Evolutionary conservation across 1,140 invertebrate species (phyloP).

Genomic region (Tetramorium simillimum): DNA sequence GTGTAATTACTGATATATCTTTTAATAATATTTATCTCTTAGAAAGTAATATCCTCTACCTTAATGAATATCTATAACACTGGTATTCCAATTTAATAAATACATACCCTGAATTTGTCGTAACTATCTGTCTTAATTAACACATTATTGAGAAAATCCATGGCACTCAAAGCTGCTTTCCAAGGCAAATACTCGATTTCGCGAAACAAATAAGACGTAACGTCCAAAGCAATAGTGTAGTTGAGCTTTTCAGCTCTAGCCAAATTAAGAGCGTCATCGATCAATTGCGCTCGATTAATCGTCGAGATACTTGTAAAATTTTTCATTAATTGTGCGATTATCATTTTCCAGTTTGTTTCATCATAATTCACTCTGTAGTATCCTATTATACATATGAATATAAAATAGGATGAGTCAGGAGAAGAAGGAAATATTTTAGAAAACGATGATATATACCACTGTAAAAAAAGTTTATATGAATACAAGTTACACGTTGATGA

Average conservation of each 20-base stretch:
- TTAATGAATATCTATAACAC: too few relatives aligned
- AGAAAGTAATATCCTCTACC: too few relatives aligned
- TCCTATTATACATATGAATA: constrained; percentile 81
- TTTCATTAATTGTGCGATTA: constrained; percentile 88
- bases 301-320: constrained; percentile 88
- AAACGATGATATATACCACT: too few relatives aligned
- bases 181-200: constrained; percentile 93
- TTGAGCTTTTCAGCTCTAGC: constrained; percentile 89
- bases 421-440: too few relatives aligned
- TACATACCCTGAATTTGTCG: constrained; percentile 90
- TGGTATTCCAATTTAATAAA: background rate
- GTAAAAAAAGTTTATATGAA: too few relatives aligned
- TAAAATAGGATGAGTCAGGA: too few relatives aligned
- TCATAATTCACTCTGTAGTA: constrained; percentile 96
- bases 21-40: too few relatives aligned
- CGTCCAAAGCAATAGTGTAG: constrained; percentile 90
- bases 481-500: too few relatives aligned
- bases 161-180: constrained; percentile 90
- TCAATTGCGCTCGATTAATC: constrained; percentile 94
- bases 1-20: background rate
- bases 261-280: constrained; percentile 95
- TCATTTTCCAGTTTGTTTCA: constrained; percentile 90
- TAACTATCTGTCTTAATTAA: constrained; percentile 90
- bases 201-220: constrained; percentile 90
- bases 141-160: constrained; percentile 91